Conservation (phyloP, 2,797 vertebrate genomes). For the Pseudomugil gertrudae region DNA sequence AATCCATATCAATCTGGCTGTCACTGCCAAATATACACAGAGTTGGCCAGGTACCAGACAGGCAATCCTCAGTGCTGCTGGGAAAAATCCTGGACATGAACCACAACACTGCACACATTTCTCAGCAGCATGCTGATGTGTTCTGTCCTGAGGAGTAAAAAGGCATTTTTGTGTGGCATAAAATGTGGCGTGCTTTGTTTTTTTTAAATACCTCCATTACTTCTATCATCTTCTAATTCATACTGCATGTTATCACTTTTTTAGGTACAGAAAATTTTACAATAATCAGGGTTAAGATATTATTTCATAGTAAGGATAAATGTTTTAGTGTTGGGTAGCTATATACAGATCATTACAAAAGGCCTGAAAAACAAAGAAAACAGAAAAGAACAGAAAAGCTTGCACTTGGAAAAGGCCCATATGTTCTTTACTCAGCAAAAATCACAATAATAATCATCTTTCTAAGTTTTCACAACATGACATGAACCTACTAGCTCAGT, state of each 20-base stretch:
- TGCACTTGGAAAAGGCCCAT: not conserved
- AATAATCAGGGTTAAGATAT: not conserved
- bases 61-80: slow-evolving; percentile 31
- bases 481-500: not conserved
- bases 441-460: not conserved
- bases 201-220: slow-evolving; percentile 8
- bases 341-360: no score
- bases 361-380: no score
- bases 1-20: slow-evolving; percentile 68
- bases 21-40: slow-evolving; percentile 51
- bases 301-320: no score
- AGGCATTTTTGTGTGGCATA: no score
- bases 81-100: slow-evolving; percentile 39
- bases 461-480: not conserved
- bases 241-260: slow-evolving; percentile 4
- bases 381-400: not conserved
- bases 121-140: not conserved
- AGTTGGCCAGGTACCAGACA: slow-evolving; percentile 37
- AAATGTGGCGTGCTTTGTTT: no score
- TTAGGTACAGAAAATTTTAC: not conserved
- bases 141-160: slow-evolving; percentile 5
- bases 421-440: not conserved
- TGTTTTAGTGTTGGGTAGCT: no score
- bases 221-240: not conserved
- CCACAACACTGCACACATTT: slow-evolving; percentile 16